A percentile compares a stretch with the other conserved stretches of the same genome.
Conservation (phyloP, 2,113 vertebrate genomes). For the Poeciliopsis occidentalis region DNA sequence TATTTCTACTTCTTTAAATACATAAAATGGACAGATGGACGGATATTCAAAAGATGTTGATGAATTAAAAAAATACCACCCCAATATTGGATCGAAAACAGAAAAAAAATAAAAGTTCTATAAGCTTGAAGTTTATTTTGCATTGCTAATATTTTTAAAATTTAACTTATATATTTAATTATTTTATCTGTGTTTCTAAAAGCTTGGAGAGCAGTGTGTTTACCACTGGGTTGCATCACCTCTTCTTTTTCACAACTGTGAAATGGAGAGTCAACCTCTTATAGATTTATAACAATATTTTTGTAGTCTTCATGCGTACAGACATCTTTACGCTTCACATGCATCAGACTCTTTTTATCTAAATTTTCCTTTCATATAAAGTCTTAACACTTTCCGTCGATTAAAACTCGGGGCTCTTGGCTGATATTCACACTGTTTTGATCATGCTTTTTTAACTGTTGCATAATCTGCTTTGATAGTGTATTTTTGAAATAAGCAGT, state of each 20-base stretch:
- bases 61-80: background rate
- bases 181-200: background rate
- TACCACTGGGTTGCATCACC: background rate
- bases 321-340: background rate
- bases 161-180: background rate
- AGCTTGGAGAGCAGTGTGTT: background rate
- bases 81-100: background rate
- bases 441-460: background rate
- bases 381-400: background rate
- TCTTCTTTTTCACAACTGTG: background rate
- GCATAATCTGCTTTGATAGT: background rate
- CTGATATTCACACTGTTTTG: background rate
- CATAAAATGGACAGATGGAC: background rate
- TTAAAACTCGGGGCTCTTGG: background rate
- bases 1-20: background rate
- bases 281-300: background rate
- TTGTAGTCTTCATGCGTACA: background rate
- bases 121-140: background rate
- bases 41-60: no score
- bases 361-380: background rate
- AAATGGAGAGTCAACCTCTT: no score
- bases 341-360: background rate
- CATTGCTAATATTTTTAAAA: background rate
- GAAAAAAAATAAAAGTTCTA: no score
- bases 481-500: background rate